A percentile compares a stretch with the other conserved stretches of the same genome.
phyloP scores from a whole-genome alignment of 2,888 invertebrate species.

The Pherbina coryleti region DNA sequence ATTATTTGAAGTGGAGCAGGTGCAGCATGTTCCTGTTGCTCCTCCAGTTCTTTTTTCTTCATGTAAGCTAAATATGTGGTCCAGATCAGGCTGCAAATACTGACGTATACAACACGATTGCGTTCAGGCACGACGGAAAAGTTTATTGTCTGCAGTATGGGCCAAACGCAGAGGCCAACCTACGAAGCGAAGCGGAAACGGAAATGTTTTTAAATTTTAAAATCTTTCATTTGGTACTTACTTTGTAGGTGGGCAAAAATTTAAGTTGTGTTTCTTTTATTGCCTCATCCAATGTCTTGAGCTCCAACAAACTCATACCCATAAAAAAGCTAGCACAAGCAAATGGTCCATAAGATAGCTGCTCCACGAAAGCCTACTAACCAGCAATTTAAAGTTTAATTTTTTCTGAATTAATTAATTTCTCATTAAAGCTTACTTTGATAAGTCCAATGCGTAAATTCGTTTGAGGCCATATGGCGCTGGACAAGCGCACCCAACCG shows the following conservation, averaged over 20 bases:
- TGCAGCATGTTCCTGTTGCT: not conserved
- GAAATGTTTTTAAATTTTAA: not conserved
- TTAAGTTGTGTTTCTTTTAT: slow-evolving; percentile 78
- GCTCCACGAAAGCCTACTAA: slow-evolving; percentile 76
- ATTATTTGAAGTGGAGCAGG: not conserved
- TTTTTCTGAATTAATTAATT: not conserved
- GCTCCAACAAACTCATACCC: slow-evolving; percentile 81
- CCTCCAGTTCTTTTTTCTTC: slow-evolving; percentile 73
- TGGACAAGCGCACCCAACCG: slow-evolving; percentile 82
- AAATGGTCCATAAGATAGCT: slow-evolving; percentile 81
- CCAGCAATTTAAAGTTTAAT: not conserved
- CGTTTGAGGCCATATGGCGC: slow-evolving; percentile 80
- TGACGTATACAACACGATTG: slow-evolving; percentile 80
- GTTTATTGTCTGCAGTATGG: slow-evolving; percentile 80
- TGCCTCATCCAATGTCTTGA: slow-evolving; percentile 75
- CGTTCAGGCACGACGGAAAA: slow-evolving; percentile 80
- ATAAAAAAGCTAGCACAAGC: slow-evolving; percentile 83
- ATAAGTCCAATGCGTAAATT: slow-evolving; percentile 79
- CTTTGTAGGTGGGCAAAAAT: slow-evolving; percentile 78
- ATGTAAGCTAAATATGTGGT: slow-evolving; percentile 83
- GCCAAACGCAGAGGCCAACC: slow-evolving; percentile 78
- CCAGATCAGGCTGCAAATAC: slow-evolving; percentile 81
- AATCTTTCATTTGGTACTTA: slow-evolving; percentile 42
- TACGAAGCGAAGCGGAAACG: slow-evolving; percentile 40
- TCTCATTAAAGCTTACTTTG: slow-evolving; percentile 70